Evolutionary conservation across 2,888 invertebrate species (phyloP).

Genomic region (Sinodicranocentrus sp.): DNA sequence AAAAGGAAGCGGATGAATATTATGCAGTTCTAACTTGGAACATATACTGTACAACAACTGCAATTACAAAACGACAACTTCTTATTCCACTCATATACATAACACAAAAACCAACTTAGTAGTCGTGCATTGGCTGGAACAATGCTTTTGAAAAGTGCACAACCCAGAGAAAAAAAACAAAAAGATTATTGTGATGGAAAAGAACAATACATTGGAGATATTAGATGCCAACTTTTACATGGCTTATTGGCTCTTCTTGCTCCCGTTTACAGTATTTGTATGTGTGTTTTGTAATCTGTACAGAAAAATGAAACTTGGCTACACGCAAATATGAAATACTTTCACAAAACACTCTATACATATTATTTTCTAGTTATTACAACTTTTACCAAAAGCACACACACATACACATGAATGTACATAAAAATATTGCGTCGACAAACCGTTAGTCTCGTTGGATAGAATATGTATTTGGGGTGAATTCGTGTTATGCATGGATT

Average conservation of each 20-base stretch:
- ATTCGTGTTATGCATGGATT: slow-evolving; percentile 17
- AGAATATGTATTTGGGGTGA: slow-evolving; percentile 2
- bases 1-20: slow-evolving; percentile 18
- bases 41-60: not conserved
- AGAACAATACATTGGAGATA: not conserved
- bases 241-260: slow-evolving; percentile 15
- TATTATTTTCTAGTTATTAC: slow-evolving; percentile 28
- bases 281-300: slow-evolving; percentile 30
- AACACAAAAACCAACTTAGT: not conserved
- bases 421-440: slow-evolving; percentile 36
- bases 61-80: slow-evolving; percentile 32
- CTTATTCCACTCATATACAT: not conserved
- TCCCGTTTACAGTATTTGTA: not conserved
- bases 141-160: not conserved
- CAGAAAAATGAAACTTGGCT: slow-evolving; percentile 51
- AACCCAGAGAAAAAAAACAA: not conserved
- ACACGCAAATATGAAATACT: slow-evolving; percentile 62
- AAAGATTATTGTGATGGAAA: too few relatives aligned
- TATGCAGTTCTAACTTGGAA: slow-evolving; percentile 7
- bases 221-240: slow-evolving; percentile 30
- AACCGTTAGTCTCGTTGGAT: not conserved
- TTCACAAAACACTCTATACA: slow-evolving; percentile 34
- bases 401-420: slow-evolving; percentile 10
- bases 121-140: slow-evolving; percentile 12
- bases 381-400: slow-evolving; percentile 18